Evolutionary conservation across 2,888 invertebrate species (phyloP).

Genomic region (Notocelia uddmanniana): DNA sequence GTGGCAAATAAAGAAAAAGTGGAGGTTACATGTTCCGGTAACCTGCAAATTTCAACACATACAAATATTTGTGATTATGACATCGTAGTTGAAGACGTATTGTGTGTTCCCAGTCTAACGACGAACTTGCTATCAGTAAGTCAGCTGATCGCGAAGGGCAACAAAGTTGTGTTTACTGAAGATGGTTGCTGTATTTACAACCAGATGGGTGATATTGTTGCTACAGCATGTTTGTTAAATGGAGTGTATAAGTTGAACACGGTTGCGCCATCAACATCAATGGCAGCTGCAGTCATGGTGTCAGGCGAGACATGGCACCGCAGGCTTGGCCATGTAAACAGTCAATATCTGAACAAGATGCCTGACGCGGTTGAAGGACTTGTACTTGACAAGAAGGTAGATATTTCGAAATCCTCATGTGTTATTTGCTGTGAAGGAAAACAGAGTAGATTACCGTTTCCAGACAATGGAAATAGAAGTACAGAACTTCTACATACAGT

Average conservation of each 20-base stretch:
- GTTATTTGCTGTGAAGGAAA: constrained; percentile 50
- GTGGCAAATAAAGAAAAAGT: background rate
- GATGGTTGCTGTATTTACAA: constrained; percentile 50
- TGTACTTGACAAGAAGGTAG: constrained; percentile 47
- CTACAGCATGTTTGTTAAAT: constrained; percentile 49
- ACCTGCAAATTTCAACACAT: background rate
- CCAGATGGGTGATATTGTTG: constrained; percentile 47
- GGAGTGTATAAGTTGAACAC: constrained; percentile 50
- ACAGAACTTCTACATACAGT: constrained; percentile 46
- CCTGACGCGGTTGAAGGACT: constrained; percentile 51
- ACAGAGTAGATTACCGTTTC: constrained; percentile 47
- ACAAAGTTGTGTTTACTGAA: constrained; percentile 49
- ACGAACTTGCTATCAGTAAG: constrained; percentile 48
- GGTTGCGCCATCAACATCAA: constrained; percentile 19
- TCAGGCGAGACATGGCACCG: constrained; percentile 50
- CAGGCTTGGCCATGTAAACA: constrained; percentile 52
- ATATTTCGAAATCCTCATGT: constrained; percentile 49
- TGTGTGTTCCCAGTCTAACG: constrained; percentile 47
- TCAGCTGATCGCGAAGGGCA: constrained; percentile 50
- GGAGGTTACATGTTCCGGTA: background rate
- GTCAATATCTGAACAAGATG: constrained; percentile 50
- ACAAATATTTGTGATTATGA: constrained; percentile 43
- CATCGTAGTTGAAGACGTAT: constrained; percentile 46
- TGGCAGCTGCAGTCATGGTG: constrained; percentile 23
- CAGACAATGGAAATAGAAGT: constrained; percentile 45